phyloP scores from a whole-genome alignment of 2,113 vertebrate species.

The Holacanthus passer region DNA sequence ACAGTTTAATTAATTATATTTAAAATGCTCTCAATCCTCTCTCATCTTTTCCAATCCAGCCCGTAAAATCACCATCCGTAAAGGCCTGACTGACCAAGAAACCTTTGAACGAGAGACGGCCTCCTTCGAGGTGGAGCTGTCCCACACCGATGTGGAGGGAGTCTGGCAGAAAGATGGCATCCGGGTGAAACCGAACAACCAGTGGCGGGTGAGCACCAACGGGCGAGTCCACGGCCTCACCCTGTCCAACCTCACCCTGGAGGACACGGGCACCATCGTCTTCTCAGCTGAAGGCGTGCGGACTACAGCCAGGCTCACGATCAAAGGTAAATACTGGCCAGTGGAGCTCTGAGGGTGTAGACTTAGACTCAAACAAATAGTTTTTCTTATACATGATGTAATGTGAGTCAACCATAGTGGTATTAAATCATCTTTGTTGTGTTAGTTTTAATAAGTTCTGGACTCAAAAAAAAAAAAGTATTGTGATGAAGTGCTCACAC shows the following conservation, averaged over 20 bases:
- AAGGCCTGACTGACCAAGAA: constrained; percentile 86
- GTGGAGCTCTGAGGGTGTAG: neutral
- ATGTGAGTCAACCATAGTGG: neutral
- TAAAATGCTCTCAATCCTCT: neutral
- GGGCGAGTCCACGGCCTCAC: constrained; percentile 88
- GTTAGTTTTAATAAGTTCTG: neutral
- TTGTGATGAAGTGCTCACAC: too few species aligned
- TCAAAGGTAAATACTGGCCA: constrained; percentile 84
- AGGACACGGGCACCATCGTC: constrained; percentile 89
- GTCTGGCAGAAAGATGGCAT: constrained; percentile 92
- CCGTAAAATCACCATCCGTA: constrained; percentile 86
- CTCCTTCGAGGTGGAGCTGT: constrained; percentile 92
- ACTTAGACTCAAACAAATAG: too few species aligned
- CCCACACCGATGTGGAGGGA: constrained; percentile 88
- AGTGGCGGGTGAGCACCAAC: constrained; percentile 83
- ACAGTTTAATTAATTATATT: too few species aligned
- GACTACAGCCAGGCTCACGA: constrained; percentile 86
- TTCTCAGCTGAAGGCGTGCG: constrained; percentile 90
- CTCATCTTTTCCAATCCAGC: constrained; percentile 79
- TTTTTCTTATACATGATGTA: too few species aligned
- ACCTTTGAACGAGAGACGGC: constrained; percentile 89
- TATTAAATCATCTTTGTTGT: neutral
- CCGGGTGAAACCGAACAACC: constrained; percentile 88
- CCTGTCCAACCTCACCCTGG: constrained; percentile 86
- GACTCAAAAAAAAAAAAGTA: too few species aligned